Base-by-base conservation (phyloP, 2,797 vertebrate genomes). In the Macrochelys suwanniensis region DNA sequence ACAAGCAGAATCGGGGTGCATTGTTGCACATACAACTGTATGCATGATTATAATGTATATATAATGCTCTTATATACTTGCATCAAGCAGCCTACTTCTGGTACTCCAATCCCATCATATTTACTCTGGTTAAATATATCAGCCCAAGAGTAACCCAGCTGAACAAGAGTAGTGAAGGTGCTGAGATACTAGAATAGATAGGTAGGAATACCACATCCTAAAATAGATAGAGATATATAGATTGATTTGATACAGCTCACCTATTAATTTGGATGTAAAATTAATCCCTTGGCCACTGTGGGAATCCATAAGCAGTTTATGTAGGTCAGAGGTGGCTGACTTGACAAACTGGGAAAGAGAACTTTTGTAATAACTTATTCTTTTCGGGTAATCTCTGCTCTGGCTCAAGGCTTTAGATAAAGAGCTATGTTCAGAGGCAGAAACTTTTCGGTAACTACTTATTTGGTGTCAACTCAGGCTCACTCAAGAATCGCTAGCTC, bases 231-330 rank as follows among this genome's bases (percentile, higher is more conserved):
- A 76, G 8, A 77, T 3, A 42, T 21, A 25, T 59, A n/a, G 56
- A 57, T 2, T 68, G 56, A 53, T 19, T 51, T 88, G 77, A 47
- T 6, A 88, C 42, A 87, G 50, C 23, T 53, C 3, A 31, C 11
- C 3, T 56, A 80, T n/a, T 87, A 57, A 56, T 5, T 50, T 42
- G 82, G 26, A 51, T 56, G 85, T 80, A 68, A 6, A 56, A 23
- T 57, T 13, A 53, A 12, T 86, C 5, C 3, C 25, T 87, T 0
- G 0, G 37, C 7, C 26, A 11, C 7, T 88, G 16, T 17, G 78
- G 71, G 16, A 4, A 86, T 28, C 21, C 56, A 7, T 5, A 56
- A 3, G 65, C 1, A 0, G 0, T 94, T 94, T 90, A 88, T 47
- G 2, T 51, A 56, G 19, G 80, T 94, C 53, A 50, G 65, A 93